Base-by-base conservation (phyloP, 2,113 vertebrate genomes). In the Xiphophorus couchianus region DNA sequence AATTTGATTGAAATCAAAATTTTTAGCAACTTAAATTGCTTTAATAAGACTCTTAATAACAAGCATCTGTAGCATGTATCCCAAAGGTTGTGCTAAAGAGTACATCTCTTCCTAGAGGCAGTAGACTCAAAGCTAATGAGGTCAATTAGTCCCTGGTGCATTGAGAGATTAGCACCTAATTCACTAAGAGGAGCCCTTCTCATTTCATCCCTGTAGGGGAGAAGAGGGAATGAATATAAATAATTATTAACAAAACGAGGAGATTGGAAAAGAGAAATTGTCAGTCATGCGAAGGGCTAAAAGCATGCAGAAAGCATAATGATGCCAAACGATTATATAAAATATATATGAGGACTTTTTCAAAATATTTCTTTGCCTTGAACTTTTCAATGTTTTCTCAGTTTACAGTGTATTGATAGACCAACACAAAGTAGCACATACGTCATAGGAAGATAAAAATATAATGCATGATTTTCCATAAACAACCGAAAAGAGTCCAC, bases 111-210 rank as follows among this genome's bases (percentile, higher is more conserved):
- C 69, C 71, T 85, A 27, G 71, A 73, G 60, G 71, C 77, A 70
- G 63, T 78, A 63, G 72, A 78, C 81, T 83, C 62, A 6, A 62
- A 86, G 66, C 77, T 91, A 85, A 90, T 89, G 86, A 89, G 81
- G 80, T 60, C n/a, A 71, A 88, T 90, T 88, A 87, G 80, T 78
- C 71, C 76, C 69, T 76, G 63, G 67, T 69, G 77, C 73, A 84
- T 81, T 85, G 48, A 65, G 39, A 76, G 90, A 91, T 89, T 85
- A 86, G 76, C 69, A 77, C 76, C 42, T 62, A 74, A 84, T 83
- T 69, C 74, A 74, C 70, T 73, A 51, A 79, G 64, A 79, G 60
- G 58, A 83, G 62, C 30, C 69, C 27, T 66, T 42, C 73, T 76
- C 60, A 42, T 77, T 80, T 82, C 44, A 74, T 69, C 60, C 73